Conservation (phyloP, 2,797 vertebrate species). For the Microctenopoma stevenorrisi region DNA sequence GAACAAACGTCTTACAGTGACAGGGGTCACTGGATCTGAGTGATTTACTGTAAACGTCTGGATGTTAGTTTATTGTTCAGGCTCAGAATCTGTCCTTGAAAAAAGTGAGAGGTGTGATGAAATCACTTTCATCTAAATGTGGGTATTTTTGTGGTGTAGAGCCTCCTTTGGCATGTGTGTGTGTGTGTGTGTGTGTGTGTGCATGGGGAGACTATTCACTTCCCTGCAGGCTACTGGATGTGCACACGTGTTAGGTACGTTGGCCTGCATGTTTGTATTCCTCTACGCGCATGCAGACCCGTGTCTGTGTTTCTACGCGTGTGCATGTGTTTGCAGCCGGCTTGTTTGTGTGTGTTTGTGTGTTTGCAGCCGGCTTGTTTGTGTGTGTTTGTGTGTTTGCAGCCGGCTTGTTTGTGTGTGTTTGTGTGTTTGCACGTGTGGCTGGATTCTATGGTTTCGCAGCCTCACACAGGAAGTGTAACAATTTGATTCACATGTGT, state of each 20-base stretch:
- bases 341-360: no score
- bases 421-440: background rate
- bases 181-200: background rate
- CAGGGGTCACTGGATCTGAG: no score
- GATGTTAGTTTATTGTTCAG: no score
- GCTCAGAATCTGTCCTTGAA: background rate
- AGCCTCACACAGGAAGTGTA: slow-evolving; percentile 22
- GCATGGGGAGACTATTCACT: background rate
- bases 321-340: background rate
- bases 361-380: no score
- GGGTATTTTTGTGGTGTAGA: background rate
- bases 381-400: background rate
- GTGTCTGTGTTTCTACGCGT: background rate
- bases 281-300: background rate
- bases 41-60: background rate
- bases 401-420: background rate
- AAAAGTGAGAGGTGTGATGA: background rate
- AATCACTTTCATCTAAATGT: background rate
- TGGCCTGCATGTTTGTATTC: background rate
- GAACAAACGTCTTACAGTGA: no score
- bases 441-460: background rate
- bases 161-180: background rate
- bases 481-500: background rate
- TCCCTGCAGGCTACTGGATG: background rate
- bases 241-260: background rate